These are phyloP conservation scores for Amphiprion clarkii DNA, from an alignment of 2,797 vertebrate species.

Conservation along the genomic window DNA sequence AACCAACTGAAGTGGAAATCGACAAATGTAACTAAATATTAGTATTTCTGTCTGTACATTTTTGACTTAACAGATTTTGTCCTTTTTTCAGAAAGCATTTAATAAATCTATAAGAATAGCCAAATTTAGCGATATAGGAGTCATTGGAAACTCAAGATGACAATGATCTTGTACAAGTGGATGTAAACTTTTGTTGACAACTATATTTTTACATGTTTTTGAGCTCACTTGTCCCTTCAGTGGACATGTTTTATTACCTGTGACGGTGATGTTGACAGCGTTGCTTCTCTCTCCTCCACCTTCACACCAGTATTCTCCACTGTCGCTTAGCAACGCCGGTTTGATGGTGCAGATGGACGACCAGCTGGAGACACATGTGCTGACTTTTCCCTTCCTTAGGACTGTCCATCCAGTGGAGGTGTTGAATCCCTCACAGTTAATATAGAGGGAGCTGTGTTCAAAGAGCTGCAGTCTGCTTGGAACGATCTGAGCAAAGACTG, in stretches of 20 bases:
- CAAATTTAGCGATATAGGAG: too few species aligned
- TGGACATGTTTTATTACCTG: slow-evolving; percentile 3
- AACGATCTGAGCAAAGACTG: slow-evolving; percentile 5
- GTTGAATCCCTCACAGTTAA: neutral
- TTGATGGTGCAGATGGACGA: accelerated
- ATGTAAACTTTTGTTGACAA: too few species aligned
- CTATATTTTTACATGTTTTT: too few species aligned
- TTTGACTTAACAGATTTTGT: too few species aligned
- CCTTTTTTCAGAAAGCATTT: too few species aligned
- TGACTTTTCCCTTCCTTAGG: neutral
- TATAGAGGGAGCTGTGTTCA: neutral
- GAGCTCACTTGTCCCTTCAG: too few species aligned
- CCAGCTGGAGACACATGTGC: neutral
- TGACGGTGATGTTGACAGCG: slow-evolving; percentile 31
- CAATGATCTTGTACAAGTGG: too few species aligned
- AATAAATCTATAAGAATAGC: too few species aligned
- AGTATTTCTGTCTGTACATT: too few species aligned
- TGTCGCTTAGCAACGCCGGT: neutral
- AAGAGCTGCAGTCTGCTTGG: slow-evolving; percentile 7
- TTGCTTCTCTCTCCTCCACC: neutral
- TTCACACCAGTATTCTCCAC: slow-evolving; percentile 51
- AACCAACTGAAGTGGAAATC: too few species aligned
- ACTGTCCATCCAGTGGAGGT: neutral
- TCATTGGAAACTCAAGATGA: too few species aligned
- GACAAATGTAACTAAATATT: too few species aligned